Conservation (phyloP, 2,113 vertebrate genomes). For the Tragelaphus scriptus region DNA sequence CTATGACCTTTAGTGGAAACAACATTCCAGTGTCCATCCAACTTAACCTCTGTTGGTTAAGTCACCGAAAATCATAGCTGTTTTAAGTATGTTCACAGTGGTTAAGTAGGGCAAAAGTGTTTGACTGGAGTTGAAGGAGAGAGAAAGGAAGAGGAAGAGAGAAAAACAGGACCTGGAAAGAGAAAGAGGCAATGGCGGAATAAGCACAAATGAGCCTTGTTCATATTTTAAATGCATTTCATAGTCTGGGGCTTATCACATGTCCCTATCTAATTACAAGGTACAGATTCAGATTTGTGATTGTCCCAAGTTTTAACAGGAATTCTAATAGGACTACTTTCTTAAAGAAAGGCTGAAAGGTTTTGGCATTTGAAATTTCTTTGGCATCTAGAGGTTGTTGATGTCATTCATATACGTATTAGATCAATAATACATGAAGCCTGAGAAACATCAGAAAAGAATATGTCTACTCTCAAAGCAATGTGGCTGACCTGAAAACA, state of each 20-base stretch:
- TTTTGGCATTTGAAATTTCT: not conserved
- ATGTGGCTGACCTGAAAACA: not conserved
- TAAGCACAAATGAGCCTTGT: not conserved
- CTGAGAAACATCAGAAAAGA: not conserved
- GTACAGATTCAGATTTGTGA: not conserved
- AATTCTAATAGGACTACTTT: not conserved
- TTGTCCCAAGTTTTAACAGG: not conserved
- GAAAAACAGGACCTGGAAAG: not conserved
- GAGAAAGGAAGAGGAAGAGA: not conserved
- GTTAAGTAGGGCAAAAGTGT: not conserved
- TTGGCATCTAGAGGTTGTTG: not conserved
- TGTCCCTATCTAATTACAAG: not conserved
- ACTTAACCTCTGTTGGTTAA: not conserved
- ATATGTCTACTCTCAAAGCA: not conserved
- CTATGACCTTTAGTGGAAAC: not conserved
- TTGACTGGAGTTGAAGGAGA: not conserved
- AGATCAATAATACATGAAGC: not conserved
- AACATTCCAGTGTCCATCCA: too few species aligned
- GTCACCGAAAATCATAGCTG: not conserved
- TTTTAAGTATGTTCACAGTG: not conserved
- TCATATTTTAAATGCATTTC: not conserved
- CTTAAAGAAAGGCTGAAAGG: not conserved
- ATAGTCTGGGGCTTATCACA: not conserved
- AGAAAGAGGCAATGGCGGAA: not conserved
- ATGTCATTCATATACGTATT: not conserved